Base-by-base conservation (phyloP, 2,113 vertebrate species). In the Nannobrachium achirus region DNA sequence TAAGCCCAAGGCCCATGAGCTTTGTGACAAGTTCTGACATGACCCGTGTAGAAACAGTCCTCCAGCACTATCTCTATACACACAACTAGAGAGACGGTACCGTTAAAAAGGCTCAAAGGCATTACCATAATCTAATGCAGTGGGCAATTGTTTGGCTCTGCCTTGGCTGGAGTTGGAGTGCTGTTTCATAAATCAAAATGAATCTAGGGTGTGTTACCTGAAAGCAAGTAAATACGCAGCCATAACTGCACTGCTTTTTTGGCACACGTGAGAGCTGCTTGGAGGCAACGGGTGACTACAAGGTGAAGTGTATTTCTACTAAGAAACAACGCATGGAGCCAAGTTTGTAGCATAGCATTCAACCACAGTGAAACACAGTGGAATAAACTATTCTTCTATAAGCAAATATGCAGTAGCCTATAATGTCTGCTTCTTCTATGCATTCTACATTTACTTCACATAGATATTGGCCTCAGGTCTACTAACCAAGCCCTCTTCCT, bases 21-120 rank as follows among this genome's bases (percentile, higher is more conserved):
- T 46, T 44, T 69, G 42, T 10, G 14, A 78, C 78, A 70, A 64
- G 87, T 82, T 66, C 68, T 70, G 82, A 58, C 78, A 69, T 76
- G 72, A 45, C 20, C 13, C 50, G 6, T 15, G n/a, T 62, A 20
- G 45, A 33, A 11, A 6, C 14, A 11, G 9, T 41, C 33, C 2
- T 33, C 41, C 20, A 4, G 20, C 20, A 25, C 20, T 2, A 25
- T 4, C 33, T 45, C 48, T 52, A 10, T 10, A 0, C 14, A 49
- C 5, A 13, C 4, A 49, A 1, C 2, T 7, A 15, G 1, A 2
- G 15, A 18, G 49, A 10, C 49, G 7, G n/a, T 8, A 18, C n/a
- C 48, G 13, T 45, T 45, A 10, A 4, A 4, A 25, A 25, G 16
- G 49, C 1, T 10, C 15, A 3, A 8, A 2, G 8, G 49, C 51